Percentiles rank a stretch among this genome's conserved stretches.
phyloP scores from a whole-genome alignment of 2,888 invertebrate species.

The Anodontia alba region DNA sequence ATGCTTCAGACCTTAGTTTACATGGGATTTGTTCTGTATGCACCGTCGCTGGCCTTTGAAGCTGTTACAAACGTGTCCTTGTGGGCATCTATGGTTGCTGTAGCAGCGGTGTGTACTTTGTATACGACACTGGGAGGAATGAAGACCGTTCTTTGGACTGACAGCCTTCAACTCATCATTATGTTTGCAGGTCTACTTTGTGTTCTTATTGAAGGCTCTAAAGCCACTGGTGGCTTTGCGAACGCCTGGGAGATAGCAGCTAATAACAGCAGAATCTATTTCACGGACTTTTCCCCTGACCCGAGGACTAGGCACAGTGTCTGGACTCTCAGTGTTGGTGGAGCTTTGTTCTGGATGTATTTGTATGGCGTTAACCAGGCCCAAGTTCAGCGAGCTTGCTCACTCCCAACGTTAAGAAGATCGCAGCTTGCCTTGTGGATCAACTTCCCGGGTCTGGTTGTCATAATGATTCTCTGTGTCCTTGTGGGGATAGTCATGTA shows the following conservation, averaged over 20 bases:
- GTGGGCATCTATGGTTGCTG: constrained; percentile 91
- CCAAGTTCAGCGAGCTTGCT: constrained; percentile 96
- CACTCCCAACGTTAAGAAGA: constrained; percentile 92
- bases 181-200: constrained; percentile 84
- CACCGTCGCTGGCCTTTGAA: constrained; percentile 81
- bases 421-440: constrained; percentile 84
- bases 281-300: constrained; percentile 85
- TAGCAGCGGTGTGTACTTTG: constrained; percentile 94
- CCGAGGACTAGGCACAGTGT: constrained; percentile 95
- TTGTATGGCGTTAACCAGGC: constrained; percentile 98
- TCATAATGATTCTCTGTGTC: constrained; percentile 36
- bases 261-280: constrained; percentile 68
- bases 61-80: constrained; percentile 92
- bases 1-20: constrained; percentile 48
- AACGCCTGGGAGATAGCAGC: constrained; percentile 79
- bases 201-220: constrained; percentile 82
- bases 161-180: constrained; percentile 84
- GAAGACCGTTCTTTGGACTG: constrained; percentile 86
- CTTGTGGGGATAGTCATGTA: constrained; percentile 54
- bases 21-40: constrained; percentile 55
- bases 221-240: constrained; percentile 81
- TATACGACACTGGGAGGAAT: constrained; percentile 87
- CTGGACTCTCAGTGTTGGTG: constrained; percentile 93
- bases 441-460: constrained; percentile 39
- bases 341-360: constrained; percentile 96